Evolutionary conservation across 2,797 vertebrate species (phyloP).

Genomic region (Phyllotis vaccarum): DNA sequence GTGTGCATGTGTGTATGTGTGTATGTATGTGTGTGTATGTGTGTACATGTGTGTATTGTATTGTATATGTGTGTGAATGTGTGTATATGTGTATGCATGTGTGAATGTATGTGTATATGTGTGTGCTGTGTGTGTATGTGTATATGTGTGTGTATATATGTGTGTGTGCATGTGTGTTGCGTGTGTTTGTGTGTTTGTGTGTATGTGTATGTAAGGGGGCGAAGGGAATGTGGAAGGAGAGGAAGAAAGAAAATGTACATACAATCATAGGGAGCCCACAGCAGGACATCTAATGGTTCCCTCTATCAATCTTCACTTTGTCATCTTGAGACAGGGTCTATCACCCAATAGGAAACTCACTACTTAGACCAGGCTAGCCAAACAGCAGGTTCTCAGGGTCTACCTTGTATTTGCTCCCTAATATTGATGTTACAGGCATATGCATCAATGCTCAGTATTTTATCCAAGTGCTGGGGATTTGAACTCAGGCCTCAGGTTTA

Average conservation of each 20-base stretch:
- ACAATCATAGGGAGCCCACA: neutral
- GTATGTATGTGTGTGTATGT: neutral
- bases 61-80: no score
- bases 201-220: neutral
- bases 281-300: no score
- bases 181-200: no score
- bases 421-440: neutral
- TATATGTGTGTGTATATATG: neutral
- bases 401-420: neutral
- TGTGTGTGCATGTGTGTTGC: neutral
- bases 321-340: neutral
- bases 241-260: neutral
- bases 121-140: neutral
- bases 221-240: no score
- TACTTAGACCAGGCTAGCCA: neutral
- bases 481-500: neutral
- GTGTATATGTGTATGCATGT: no score
- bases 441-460: neutral
- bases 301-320: neutral
- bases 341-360: neutral
- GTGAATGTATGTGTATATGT: no score
- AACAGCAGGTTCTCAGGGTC: neutral
- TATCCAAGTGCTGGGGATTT: neutral
- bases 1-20: neutral
- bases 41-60: no score